phyloP scores from a whole-genome alignment of 2,888 invertebrate species.

The Lepidochrysops patricia region DNA sequence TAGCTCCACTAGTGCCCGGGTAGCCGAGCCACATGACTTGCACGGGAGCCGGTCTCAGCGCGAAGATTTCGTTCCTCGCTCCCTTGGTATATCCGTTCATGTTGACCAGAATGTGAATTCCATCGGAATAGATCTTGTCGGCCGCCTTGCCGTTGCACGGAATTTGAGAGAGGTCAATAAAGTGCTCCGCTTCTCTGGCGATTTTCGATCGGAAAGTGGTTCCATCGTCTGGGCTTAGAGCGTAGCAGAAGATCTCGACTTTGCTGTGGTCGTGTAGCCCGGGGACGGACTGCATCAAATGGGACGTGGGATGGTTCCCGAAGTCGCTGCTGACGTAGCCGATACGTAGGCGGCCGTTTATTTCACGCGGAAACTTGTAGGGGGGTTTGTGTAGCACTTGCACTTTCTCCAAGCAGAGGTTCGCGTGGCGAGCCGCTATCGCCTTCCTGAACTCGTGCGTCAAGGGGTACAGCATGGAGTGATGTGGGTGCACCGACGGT shows the following conservation, averaged over 20 bases:
- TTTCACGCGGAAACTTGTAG: slow-evolving; percentile 85
- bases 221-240: slow-evolving; percentile 96
- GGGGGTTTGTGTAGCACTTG: slow-evolving; percentile 94
- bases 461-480: slow-evolving; percentile 99
- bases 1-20: slow-evolving; percentile 98
- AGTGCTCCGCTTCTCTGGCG: slow-evolving; percentile 95
- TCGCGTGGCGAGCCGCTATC: slow-evolving; percentile 97
- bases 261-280: slow-evolving; percentile 89
- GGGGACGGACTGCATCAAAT: slow-evolving; percentile 99
- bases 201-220: slow-evolving; percentile 99
- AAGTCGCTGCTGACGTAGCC: slow-evolving; percentile 99
- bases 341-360: slow-evolving; percentile 85
- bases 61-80: slow-evolving; percentile 98
- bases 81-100: slow-evolving; percentile 99
- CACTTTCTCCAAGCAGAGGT: slow-evolving; percentile 97
- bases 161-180: slow-evolving; percentile 93
- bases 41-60: slow-evolving; percentile 94
- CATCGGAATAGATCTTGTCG: slow-evolving; percentile 94
- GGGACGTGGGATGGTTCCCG: slow-evolving; percentile 99
- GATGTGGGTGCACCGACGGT: slow-evolving; percentile 99
- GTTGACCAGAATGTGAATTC: slow-evolving; percentile 97
- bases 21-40: slow-evolving; percentile 99
- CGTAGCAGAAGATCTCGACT: slow-evolving; percentile 95
- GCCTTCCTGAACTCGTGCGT: slow-evolving; percentile 96
- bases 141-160: slow-evolving; percentile 99